Percentiles rank a stretch among this genome's conserved stretches.
Evolutionary conservation across 2,797 vertebrate genomes (phyloP).

Genomic region (Girardinus metallicus): DNA sequence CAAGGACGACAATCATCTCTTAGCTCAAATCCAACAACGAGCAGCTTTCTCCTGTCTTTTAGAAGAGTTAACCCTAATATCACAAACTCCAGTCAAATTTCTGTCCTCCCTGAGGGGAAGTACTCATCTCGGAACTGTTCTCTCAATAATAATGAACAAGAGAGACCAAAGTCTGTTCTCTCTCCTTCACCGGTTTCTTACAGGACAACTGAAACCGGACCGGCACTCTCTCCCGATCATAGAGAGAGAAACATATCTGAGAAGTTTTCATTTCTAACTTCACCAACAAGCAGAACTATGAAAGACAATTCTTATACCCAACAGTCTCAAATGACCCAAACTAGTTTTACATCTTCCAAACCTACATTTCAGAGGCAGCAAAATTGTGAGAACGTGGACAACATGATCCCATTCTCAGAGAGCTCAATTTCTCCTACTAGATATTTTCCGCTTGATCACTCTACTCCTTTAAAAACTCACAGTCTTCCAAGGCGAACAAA

Average conservation of each 20-base stretch:
- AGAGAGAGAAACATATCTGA: conserved; percentile 41
- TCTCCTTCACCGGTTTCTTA: conserved; percentile 47
- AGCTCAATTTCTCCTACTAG: conserved; percentile 23
- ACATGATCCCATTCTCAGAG: conserved; percentile 25
- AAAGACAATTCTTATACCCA: conserved; percentile 21
- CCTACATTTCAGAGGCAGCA: conserved; percentile 36
- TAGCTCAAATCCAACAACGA: conserved; percentile 78
- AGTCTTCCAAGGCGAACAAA: conserved; percentile 54
- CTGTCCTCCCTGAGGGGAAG: conserved; percentile 39
- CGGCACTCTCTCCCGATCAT: conserved; percentile 23
- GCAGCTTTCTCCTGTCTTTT: conserved; percentile 78
- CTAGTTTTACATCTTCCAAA: conserved; percentile 34
- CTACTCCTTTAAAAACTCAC: conserved; percentile 34
- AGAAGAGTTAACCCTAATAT: conserved; percentile 65
- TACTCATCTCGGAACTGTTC: conserved; percentile 26
- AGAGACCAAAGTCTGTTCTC: conserved; percentile 40
- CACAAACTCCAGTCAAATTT: conserved; percentile 37
- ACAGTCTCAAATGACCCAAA: conserved; percentile 23
- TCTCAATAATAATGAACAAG: conserved; percentile 41
- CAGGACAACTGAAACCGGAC: conserved; percentile 26
- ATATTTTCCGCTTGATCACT: conserved; percentile 37
- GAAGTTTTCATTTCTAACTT: conserved; percentile 37
- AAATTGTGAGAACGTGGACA: conserved; percentile 19
- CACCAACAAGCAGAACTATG: conserved; percentile 29
- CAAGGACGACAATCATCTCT: conserved; percentile 52